phyloP scores from a whole-genome alignment of 2,113 vertebrate species.

The Marcusenius ussheri region DNA sequence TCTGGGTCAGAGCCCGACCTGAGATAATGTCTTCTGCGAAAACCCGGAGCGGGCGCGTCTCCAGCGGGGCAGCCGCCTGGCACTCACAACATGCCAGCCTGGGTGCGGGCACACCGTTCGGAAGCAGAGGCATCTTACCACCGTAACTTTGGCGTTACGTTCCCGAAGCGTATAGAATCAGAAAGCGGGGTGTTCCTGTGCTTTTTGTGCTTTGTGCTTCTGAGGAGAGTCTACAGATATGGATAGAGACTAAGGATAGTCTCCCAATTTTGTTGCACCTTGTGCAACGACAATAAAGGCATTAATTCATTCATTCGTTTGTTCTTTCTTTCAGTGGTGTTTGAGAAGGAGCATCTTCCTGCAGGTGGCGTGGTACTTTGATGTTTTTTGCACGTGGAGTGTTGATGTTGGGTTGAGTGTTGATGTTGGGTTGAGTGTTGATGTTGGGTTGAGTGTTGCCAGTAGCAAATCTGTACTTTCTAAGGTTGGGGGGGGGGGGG shows the following conservation, averaged over 20 bases:
- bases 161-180: not conserved
- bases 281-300: not conserved
- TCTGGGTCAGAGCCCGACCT: constrained; percentile 32
- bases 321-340: not conserved
- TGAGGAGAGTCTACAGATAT: not conserved
- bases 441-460: not conserved
- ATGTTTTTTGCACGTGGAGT: not conserved
- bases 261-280: not conserved
- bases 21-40: constrained; percentile 23
- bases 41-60: not conserved
- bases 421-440: not conserved
- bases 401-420: not conserved
- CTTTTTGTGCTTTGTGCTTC: not conserved
- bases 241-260: not conserved
- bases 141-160: not conserved
- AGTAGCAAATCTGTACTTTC: not conserved
- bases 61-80: not conserved
- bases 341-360: not conserved
- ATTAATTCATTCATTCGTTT: too few species aligned
- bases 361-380: not conserved
- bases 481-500: not conserved
- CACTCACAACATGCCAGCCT: not conserved
- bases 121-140: not conserved
- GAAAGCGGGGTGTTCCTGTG: not conserved
- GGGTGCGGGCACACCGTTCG: not conserved